These are phyloP conservation scores for Caprella mutica DNA, from an alignment of 2,888 invertebrate species.

Conservation along the genomic window DNA sequence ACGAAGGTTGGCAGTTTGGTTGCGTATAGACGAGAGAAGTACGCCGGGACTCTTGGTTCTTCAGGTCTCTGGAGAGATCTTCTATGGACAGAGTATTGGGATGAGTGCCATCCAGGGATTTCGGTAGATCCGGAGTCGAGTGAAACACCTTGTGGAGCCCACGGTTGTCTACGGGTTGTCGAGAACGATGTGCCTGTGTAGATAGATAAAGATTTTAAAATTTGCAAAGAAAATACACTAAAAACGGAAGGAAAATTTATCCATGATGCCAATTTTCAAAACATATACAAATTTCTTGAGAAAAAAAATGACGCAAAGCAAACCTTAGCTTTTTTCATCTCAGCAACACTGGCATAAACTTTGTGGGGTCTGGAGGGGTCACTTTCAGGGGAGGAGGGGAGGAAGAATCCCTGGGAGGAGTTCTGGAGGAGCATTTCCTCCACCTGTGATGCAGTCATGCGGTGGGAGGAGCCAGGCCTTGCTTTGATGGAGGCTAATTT, in stretches of 20 bases:
- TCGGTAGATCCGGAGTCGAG: constrained; percentile 66
- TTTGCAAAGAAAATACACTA: not conserved
- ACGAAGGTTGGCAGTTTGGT: too few relatives aligned
- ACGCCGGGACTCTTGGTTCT: too few relatives aligned
- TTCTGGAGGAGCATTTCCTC: constrained; percentile 80
- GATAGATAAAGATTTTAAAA: not conserved
- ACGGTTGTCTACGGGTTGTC: constrained; percentile 25
- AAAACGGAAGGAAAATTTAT: too few relatives aligned
- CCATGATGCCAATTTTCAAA: too few relatives aligned
- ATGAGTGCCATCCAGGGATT: not conserved
- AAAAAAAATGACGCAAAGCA: constrained; percentile 36
- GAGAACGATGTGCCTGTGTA: constrained; percentile 28
- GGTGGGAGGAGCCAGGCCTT: constrained; percentile 65
- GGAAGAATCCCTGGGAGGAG: constrained; percentile 1
- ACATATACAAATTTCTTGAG: not conserved
- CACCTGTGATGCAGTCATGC: constrained; percentile 81
- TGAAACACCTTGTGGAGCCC: constrained; percentile 67
- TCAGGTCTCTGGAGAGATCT: not conserved
- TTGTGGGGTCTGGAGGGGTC: constrained; percentile 52
- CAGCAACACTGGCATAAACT: constrained; percentile 86
- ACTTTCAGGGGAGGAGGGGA: constrained; percentile 49
- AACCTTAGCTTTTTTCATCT: constrained; percentile 78
- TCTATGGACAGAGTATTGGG: not conserved
- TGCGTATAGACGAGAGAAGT: too few relatives aligned
- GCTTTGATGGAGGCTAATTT: constrained; percentile 85